Evolutionary conservation across 1,140 invertebrate species (phyloP), one percentile per base, ranked within the genome.

Genomic region (Andricus grossulariae): DNA sequence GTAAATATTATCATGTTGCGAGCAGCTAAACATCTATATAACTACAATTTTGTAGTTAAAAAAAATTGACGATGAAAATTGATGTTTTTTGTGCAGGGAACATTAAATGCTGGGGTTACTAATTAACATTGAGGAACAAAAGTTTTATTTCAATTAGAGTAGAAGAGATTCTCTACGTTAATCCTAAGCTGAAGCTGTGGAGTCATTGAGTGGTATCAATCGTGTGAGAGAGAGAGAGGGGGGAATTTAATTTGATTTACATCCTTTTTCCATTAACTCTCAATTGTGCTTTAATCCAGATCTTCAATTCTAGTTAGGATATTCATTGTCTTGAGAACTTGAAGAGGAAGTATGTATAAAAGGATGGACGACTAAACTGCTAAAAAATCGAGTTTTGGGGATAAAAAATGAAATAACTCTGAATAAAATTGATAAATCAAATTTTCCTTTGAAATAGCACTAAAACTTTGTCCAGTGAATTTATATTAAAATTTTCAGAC

Each of bases 111-210:
- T 32, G 25, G 25, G 25, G 25, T 32, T 5, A 32, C 25, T 32
- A 32, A 32, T 32, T 32, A 32, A 32, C 25, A 66, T 66, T 66
- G 21, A 32, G 39, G 32, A 39, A 66, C 12, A 66, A 66, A 13
- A 66, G 21, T 66, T 66, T 66, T 32, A 66, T 66, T 66, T 66
- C 57, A 66, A 66, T 66, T 39, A 66, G 12, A 39, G 57, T 39
- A 66, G 21, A 66, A 66, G 39, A 66, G 57, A 25, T 12, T 66
- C 57, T 25, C 25, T 32, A 5, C 25, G 25, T 32, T 32, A 32
- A 66, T 66, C 57, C 57, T 66, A 13, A 66, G 25, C 57, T 66
- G 13, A 66, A 60, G 18, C 21, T 19, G 21, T 60, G 21, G 5
- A 66, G 57, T 66, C 57, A 66, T 66, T 66, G 57, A 66, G 21